Percentiles rank a stretch among this genome's conserved stretches.
phyloP scores from a whole-genome alignment of 2,113 vertebrate species.

The Phaethon lepturus region DNA sequence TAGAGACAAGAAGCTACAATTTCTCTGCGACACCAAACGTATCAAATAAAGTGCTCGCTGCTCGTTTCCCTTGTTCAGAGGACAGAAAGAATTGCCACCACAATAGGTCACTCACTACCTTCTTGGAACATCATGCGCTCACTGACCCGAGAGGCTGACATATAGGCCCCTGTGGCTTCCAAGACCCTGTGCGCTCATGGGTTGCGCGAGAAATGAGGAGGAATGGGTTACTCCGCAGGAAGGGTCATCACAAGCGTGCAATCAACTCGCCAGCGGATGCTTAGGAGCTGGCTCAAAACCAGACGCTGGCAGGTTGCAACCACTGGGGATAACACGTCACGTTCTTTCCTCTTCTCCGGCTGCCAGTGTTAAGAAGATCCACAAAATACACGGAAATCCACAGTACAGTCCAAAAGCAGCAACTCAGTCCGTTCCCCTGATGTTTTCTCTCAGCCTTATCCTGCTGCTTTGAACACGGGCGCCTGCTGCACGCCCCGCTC shows the following conservation, averaged over 20 bases:
- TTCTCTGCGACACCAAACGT: not conserved
- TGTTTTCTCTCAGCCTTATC: not conserved
- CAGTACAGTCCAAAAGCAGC: not conserved
- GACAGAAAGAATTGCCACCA: not conserved
- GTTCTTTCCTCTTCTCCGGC: not conserved
- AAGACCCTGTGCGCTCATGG: not conserved
- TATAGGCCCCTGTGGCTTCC: not conserved
- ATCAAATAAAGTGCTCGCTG: not conserved
- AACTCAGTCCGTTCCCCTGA: not conserved
- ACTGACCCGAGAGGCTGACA: not conserved
- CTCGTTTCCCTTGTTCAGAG: not conserved
- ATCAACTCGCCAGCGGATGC: not conserved
- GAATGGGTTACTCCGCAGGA: not conserved
- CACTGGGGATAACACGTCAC: not conserved
- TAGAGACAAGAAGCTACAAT: not conserved
- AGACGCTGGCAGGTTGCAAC: not conserved
- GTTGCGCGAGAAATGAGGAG: not conserved
- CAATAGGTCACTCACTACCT: not conserved
- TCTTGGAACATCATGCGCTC: not conserved
- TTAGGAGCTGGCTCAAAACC: not conserved
- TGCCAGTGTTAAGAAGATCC: not conserved
- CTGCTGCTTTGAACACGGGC: not conserved
- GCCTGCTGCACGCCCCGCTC: fast-evolving
- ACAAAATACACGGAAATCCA: not conserved
- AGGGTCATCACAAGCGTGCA: not conserved